These are phyloP conservation scores for Catocala sponsa DNA, from an alignment of 2,888 invertebrate species.

Conservation along the genomic window DNA sequence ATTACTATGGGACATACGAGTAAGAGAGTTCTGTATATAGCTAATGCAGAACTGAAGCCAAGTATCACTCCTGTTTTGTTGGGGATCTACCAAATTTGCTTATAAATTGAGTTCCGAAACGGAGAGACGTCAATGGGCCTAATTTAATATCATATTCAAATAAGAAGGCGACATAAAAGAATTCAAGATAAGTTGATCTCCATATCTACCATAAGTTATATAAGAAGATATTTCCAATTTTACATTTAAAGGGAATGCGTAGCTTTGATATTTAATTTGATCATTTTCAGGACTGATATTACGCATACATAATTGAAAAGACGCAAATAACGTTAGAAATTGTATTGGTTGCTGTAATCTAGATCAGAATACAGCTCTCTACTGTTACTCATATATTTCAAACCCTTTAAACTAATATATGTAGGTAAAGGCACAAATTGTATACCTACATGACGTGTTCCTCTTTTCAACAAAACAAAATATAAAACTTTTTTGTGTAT, in stretches of 20 bases:
- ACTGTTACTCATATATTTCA: neutral
- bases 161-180: slow-evolving; percentile 41
- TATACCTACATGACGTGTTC: neutral
- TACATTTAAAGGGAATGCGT: neutral
- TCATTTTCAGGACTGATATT: too few relatives aligned
- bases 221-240: neutral
- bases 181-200: slow-evolving; percentile 51
- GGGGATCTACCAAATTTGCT: slow-evolving; percentile 57
- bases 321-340: too few relatives aligned
- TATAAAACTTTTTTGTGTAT: too few relatives aligned
- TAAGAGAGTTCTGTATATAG: slow-evolving; percentile 13
- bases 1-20: too few relatives aligned
- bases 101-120: slow-evolving; percentile 63
- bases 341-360: too few relatives aligned
- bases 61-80: slow-evolving; percentile 22
- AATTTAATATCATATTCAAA: slow-evolving; percentile 60
- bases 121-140: slow-evolving; percentile 55
- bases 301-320: too few relatives aligned
- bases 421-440: neutral
- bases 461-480: neutral
- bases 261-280: slow-evolving; percentile 3
- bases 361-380: neutral
- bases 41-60: slow-evolving; percentile 15
- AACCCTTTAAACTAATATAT: neutral
- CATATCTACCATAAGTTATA: slow-evolving; percentile 25